A percentile compares a stretch with the other conserved stretches of the same genome.
These are phyloP conservation scores for Platanista minor DNA, from an alignment of 2,113 vertebrate species.

Conservation along the genomic window DNA sequence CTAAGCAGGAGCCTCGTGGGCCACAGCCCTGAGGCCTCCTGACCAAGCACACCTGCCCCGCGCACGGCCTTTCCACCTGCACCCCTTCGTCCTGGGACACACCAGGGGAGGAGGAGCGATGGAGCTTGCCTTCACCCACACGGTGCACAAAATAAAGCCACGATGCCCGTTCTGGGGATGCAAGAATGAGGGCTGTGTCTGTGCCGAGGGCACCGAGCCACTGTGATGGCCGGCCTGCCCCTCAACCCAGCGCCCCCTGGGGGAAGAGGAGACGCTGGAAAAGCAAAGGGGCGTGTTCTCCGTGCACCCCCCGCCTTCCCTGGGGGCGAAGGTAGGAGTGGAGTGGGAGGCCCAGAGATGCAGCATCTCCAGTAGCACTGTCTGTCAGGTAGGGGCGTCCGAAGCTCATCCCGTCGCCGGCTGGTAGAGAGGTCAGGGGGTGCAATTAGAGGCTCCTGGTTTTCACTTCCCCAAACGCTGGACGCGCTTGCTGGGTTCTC, in stretches of 20 bases:
- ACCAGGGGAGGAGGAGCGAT: background rate
- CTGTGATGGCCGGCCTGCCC: background rate
- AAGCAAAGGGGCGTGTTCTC: background rate
- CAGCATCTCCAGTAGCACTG: rapidly evolving
- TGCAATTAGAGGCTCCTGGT: background rate
- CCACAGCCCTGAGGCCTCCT: background rate
- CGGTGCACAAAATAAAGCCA: slow-evolving; percentile 34
- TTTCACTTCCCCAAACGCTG: background rate
- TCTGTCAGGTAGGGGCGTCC: rapidly evolving
- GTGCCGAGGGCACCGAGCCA: background rate
- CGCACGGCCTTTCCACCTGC: background rate
- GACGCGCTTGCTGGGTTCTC: background rate
- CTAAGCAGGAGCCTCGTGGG: rapidly evolving
- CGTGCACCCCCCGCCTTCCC: background rate
- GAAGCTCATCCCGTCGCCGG: rapidly evolving
- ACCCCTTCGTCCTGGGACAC: background rate
- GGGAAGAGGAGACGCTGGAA: too few relatives aligned
- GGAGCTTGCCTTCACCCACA: background rate
- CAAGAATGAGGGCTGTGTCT: background rate
- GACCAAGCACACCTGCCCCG: background rate
- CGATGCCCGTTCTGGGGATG: background rate
- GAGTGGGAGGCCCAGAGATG: background rate
- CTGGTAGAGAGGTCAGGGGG: too few relatives aligned
- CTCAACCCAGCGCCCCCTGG: background rate
- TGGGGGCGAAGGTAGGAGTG: background rate